Conservation (phyloP, 2,113 vertebrate genomes). For the Arizona elegans region DNA sequence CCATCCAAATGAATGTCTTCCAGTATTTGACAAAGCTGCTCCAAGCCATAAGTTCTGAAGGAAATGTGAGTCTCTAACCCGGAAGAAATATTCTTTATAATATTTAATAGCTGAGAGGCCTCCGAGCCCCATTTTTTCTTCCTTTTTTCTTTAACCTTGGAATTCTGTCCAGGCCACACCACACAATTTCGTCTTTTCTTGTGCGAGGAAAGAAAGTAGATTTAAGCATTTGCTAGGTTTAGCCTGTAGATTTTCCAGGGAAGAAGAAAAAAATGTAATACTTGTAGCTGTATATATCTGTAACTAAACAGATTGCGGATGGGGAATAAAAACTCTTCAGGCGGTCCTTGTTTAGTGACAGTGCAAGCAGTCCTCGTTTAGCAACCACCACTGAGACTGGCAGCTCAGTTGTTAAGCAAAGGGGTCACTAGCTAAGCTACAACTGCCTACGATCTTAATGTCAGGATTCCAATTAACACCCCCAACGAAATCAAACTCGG, state of each 20-base stretch:
- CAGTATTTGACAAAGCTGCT: constrained; percentile 89
- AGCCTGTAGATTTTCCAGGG: neutral
- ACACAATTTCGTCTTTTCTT: neutral
- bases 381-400: neutral
- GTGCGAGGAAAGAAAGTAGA: neutral
- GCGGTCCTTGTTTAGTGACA: neutral
- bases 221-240: neutral
- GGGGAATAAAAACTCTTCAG: neutral
- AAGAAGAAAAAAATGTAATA: neutral
- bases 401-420: neutral
- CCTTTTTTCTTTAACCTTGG: neutral
- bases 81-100: neutral
- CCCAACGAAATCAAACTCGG: no score
- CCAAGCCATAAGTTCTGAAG: constrained; percentile 80
- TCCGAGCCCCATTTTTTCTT: no score
- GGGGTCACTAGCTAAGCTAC: neutral
- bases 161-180: neutral
- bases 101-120: neutral
- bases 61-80: constrained; percentile 78
- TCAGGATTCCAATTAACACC: no score
- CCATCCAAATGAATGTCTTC: constrained; percentile 91
- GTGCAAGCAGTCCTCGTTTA: neutral
- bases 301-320: neutral
- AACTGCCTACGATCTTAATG: neutral
- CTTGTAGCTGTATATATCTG: neutral